phyloP scores from a whole-genome alignment of 2,888 invertebrate genomes.

The Sceliomorpha sp. region DNA sequence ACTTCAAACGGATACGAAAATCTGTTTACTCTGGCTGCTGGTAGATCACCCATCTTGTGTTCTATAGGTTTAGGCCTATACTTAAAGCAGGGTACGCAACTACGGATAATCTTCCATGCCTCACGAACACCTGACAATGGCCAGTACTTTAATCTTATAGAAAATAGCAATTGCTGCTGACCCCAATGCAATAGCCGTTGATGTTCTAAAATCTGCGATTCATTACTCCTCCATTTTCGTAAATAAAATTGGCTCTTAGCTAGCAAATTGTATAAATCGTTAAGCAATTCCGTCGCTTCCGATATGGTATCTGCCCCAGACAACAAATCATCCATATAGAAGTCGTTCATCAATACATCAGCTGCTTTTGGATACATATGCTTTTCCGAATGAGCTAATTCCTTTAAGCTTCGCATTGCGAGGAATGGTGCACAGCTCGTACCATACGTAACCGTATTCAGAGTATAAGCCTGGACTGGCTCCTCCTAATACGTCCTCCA shows the following conservation, averaged over 20 bases:
- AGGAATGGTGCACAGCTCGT: no score
- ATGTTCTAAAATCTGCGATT: slow-evolving; percentile 3
- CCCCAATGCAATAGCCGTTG: background rate
- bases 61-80: slow-evolving; percentile 19
- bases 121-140: slow-evolving; percentile 6
- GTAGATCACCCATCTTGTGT: slow-evolving; percentile 17
- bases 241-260: background rate
- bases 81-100: slow-evolving; percentile 27
- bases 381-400: background rate
- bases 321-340: no score
- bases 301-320: slow-evolving; percentile 2
- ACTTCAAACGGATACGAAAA: slow-evolving; percentile 12
- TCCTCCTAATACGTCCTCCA: background rate
- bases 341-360: background rate
- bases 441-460: no score
- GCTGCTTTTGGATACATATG: no score
- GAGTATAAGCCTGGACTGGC: background rate
- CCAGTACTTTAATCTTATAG: slow-evolving; percentile 4
- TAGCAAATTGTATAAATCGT: slow-evolving; percentile 2
- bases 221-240: slow-evolving; percentile 3
- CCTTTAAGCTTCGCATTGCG: no score
- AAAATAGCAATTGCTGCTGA: background rate
- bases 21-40: slow-evolving; percentile 1
- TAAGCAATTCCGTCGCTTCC: background rate
- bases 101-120: slow-evolving; percentile 11